Percentiles rank a stretch among this genome's conserved stretches.
phyloP scores from a whole-genome alignment of 2,797 vertebrate species.

The Scomberomorus guttatus region DNA sequence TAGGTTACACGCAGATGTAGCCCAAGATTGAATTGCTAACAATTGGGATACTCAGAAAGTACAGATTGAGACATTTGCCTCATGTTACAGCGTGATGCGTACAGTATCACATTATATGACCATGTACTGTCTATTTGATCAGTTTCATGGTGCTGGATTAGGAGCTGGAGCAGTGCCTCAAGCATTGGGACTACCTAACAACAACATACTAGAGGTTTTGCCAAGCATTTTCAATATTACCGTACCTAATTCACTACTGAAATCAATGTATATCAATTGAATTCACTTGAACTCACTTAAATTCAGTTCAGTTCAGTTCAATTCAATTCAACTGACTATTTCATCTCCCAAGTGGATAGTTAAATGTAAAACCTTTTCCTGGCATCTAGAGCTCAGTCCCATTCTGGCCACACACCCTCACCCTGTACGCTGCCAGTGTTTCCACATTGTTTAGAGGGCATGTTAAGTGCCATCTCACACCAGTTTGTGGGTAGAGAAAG shows the following conservation, averaged over 20 bases:
- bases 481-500: slow-evolving; percentile 2
- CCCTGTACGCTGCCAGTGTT: background rate
- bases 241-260: background rate
- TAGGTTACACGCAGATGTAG: slow-evolving; percentile 79
- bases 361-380: slow-evolving; percentile 3
- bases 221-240: slow-evolving; percentile 13
- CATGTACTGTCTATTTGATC: slow-evolving; percentile 67
- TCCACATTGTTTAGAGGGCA: background rate
- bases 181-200: slow-evolving; percentile 19
- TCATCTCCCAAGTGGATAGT: background rate
- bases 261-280: background rate
- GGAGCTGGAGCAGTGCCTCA: slow-evolving; percentile 31
- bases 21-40: slow-evolving; percentile 78
- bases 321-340: background rate
- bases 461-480: background rate
- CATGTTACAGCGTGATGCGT: slow-evolving; percentile 77
- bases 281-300: background rate
- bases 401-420: background rate
- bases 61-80: slow-evolving; percentile 77
- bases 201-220: slow-evolving; percentile 23
- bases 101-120: slow-evolving; percentile 75
- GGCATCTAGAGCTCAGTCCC: background rate
- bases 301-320: background rate
- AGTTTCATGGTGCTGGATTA: slow-evolving; percentile 48
- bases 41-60: slow-evolving; percentile 77